phyloP scores from a whole-genome alignment of 2,888 invertebrate genomes.

The Nomada ferruginata region DNA sequence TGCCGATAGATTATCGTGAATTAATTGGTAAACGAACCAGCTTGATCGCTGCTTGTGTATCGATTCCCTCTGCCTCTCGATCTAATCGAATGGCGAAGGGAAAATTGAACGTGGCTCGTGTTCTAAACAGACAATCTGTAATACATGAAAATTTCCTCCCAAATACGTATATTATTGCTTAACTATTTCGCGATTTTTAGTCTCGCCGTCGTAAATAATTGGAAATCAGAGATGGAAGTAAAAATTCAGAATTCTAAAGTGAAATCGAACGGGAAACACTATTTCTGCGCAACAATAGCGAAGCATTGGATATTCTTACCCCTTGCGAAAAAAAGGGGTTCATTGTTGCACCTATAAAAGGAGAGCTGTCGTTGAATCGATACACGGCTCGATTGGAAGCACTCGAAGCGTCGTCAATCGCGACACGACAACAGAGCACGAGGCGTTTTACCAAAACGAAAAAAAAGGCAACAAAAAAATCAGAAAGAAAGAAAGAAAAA shows the following conservation, averaged over 20 bases:
- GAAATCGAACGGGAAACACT: constrained; percentile 4
- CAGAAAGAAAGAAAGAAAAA: too few species aligned
- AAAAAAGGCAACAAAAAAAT: too few species aligned
- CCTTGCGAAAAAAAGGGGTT: background rate
- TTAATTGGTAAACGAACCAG: constrained; percentile 62
- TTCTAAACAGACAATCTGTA: background rate
- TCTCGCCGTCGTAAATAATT: too few species aligned
- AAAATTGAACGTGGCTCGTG: constrained; percentile 6
- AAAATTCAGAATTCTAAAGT: background rate
- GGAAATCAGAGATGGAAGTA: background rate
- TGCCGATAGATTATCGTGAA: constrained; percentile 56
- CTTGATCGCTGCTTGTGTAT: constrained; percentile 29
- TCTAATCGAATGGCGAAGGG: background rate
- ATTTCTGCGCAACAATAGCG: constrained; percentile 15
- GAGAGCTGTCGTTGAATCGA: constrained; percentile 19
- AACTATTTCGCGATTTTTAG: too few species aligned
- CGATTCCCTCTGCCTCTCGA: constrained; percentile 26
- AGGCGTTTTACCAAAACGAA: background rate
- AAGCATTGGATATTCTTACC: constrained; percentile 8
- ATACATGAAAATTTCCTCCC: too few species aligned
- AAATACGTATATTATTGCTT: too few species aligned
- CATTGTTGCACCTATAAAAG: constrained; percentile 15
- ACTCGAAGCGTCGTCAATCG: constrained; percentile 36
- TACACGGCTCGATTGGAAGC: background rate
- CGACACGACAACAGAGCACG: constrained; percentile 23